phyloP scores from a whole-genome alignment of 2,888 invertebrate genomes.

The Epiperipatus broadwayi region DNA sequence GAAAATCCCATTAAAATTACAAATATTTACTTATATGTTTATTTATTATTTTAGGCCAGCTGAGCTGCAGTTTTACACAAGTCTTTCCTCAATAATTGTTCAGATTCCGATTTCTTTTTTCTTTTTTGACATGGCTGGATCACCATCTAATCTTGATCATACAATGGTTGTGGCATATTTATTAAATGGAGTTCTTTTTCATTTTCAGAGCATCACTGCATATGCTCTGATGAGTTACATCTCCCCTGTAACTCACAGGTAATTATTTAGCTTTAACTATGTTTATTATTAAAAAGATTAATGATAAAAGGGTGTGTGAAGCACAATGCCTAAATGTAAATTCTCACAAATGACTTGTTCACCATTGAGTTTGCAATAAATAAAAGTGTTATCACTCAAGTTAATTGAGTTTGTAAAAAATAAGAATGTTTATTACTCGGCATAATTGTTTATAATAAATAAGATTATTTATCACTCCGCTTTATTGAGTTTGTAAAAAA shows the following conservation, averaged over 20 bases:
- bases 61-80: slow-evolving; percentile 57
- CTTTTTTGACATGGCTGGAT: slow-evolving; percentile 40
- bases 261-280: slow-evolving; percentile 19
- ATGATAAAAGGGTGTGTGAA: background rate
- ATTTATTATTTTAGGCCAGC: slow-evolving; percentile 40
- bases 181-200: slow-evolving; percentile 52
- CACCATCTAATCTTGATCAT: slow-evolving; percentile 32
- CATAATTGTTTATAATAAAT: too few relatives aligned
- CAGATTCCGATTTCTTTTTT: slow-evolving; percentile 49
- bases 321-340: background rate
- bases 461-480: too few relatives aligned
- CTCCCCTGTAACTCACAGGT: slow-evolving; percentile 59
- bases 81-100: slow-evolving; percentile 47
- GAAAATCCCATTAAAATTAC: slow-evolving; percentile 11
- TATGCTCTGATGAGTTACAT: slow-evolving; percentile 60
- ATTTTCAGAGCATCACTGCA: slow-evolving; percentile 57
- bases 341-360: too few relatives aligned
- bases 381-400: too few relatives aligned
- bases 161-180: slow-evolving; percentile 38
- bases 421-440: too few relatives aligned
- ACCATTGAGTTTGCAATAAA: too few relatives aligned
- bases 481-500: too few relatives aligned
- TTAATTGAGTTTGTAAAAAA: too few relatives aligned
- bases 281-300: background rate
- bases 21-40: slow-evolving; percentile 12